Conservation (phyloP, 2,797 vertebrate species). For the Oryzias dopingdopingensis region DNA sequence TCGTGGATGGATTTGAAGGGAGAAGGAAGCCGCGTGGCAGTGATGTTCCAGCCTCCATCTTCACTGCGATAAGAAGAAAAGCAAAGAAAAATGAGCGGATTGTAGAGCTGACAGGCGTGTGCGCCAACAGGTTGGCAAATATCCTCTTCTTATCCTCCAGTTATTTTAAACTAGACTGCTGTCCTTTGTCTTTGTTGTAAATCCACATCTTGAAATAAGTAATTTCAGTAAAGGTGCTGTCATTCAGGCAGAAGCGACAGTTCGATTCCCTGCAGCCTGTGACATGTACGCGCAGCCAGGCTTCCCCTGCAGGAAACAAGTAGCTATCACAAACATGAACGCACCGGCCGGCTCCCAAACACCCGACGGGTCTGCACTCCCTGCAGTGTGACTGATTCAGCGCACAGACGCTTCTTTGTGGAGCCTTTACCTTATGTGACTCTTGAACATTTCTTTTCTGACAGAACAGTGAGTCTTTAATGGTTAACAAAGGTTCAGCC, state of each 20-base stretch:
- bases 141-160: conserved; percentile 2
- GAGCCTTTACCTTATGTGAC: conserved; percentile 41
- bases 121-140: conserved; percentile 57
- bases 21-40: conserved; percentile 5
- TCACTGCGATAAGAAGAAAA: conserved; percentile 39
- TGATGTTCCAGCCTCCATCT: conserved; percentile 54
- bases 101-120: conserved; percentile 47
- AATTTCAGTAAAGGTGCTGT: no score
- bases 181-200: not conserved
- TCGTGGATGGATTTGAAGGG: not conserved
- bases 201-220: not conserved
- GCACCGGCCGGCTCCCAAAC: not conserved
- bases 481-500: not conserved
- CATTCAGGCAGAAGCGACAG: no score
- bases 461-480: not conserved
- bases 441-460: conserved; percentile 1
- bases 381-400: not conserved
- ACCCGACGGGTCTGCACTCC: not conserved
- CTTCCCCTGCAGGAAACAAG: conserved; percentile 30
- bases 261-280: no score
- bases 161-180: conserved; percentile 1
- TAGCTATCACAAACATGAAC: conserved; percentile 39
- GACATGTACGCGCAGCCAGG: no score
- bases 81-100: conserved; percentile 51
- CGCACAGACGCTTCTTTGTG: conserved; percentile 1